Conservation (phyloP, 2,797 vertebrate genomes). For the Acanthiza pusilla region DNA sequence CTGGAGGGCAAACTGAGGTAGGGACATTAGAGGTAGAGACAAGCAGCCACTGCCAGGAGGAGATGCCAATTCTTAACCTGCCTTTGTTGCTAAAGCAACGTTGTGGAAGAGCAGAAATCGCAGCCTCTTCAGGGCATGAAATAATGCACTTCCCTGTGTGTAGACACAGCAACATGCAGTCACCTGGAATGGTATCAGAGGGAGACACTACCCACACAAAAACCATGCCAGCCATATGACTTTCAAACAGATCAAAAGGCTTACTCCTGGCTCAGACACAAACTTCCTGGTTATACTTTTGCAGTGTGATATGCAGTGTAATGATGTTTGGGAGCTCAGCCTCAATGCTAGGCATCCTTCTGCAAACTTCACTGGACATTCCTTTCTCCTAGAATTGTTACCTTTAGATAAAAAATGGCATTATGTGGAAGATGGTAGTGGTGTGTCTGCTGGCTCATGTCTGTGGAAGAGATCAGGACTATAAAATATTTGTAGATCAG, state of each 20-base stretch:
- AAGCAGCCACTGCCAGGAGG: background rate
- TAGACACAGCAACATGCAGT: background rate
- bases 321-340: background rate
- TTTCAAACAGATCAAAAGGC: background rate
- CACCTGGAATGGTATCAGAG: background rate
- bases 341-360: background rate
- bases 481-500: background rate
- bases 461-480: background rate
- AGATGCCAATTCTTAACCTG: background rate
- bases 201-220: background rate
- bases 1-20: background rate
- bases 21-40: background rate
- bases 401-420: background rate
- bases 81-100: background rate
- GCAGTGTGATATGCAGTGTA: background rate
- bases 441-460: accelerated
- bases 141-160: background rate
- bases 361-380: background rate
- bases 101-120: background rate
- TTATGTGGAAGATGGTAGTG: background rate
- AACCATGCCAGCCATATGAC: accelerated
- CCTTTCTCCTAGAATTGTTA: background rate
- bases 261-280: background rate
- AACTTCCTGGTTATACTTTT: background rate
- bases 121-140: background rate